Conservation (phyloP, 2,888 invertebrate species). For the Melinaea menophilus region DNA sequence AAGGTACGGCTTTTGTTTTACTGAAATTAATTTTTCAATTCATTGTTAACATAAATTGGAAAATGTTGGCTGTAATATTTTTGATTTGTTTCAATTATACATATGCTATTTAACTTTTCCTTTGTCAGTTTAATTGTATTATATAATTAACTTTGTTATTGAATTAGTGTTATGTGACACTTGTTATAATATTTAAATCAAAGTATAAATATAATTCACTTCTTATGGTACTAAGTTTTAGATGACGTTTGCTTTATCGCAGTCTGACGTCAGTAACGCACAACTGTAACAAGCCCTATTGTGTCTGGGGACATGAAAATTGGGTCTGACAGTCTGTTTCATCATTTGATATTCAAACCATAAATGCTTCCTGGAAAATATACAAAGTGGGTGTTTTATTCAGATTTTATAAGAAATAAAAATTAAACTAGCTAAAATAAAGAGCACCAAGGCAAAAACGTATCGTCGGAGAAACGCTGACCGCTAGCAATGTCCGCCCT, state of each 20-base stretch:
- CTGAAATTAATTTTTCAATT: background rate
- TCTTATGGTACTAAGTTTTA: background rate
- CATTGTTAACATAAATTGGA: background rate
- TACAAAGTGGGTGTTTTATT: too few species aligned
- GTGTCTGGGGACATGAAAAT: constrained; percentile 19
- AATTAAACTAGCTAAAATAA: background rate
- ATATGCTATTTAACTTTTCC: background rate
- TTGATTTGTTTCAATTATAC: background rate
- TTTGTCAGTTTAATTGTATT: background rate
- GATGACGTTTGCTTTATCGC: background rate
- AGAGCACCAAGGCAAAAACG: too few species aligned
- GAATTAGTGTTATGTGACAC: background rate
- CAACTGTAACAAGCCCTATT: constrained; percentile 24
- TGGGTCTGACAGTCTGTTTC: constrained; percentile 3
- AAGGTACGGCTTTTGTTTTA: background rate
- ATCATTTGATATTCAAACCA: constrained; percentile 9
- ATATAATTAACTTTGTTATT: background rate
- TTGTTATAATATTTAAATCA: too few species aligned
- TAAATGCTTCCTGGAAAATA: background rate
- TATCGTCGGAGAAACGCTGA: too few species aligned
- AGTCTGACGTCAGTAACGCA: constrained; percentile 2
- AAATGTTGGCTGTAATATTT: background rate
- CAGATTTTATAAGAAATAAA: background rate
- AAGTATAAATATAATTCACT: background rate
- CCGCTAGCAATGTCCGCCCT: too few species aligned